A percentile compares a stretch with the other conserved stretches of the same genome.
These are phyloP conservation scores for Parazoanthus atlanticus DNA, from an alignment of 92 coral and sea anemone genomes.

Conservation along the genomic window DNA sequence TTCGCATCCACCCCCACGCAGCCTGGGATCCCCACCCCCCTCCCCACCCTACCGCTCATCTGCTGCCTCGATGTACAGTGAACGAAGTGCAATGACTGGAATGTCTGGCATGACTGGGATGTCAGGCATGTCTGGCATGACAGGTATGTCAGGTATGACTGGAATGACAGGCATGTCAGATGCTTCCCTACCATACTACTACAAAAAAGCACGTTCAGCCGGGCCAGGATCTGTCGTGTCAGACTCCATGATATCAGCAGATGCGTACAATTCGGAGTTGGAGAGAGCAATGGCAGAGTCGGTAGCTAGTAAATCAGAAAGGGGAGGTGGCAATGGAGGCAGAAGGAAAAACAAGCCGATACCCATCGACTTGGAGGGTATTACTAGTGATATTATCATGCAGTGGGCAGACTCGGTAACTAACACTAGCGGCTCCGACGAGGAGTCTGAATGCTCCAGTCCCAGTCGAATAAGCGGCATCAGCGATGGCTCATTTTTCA, in stretches of 20 bases:
- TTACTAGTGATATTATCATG: constrained; percentile 98
- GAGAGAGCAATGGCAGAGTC: constrained; percentile 66
- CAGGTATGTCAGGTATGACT: constrained; percentile 81
- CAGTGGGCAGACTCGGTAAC: constrained; percentile 99
- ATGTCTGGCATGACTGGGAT: constrained; percentile 90
- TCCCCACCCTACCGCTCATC: constrained; percentile 89
- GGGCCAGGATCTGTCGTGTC: constrained; percentile 48
- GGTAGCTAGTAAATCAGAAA: constrained; percentile 69
- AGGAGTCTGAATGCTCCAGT: constrained; percentile 94
- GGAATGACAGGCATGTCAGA: constrained; percentile 69
- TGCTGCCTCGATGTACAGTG: constrained; percentile 75
- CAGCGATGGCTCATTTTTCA: constrained; percentile 97
- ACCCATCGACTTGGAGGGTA: constrained; percentile 97
- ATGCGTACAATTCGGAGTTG: constrained; percentile 41
- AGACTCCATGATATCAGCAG: constrained; percentile 61
- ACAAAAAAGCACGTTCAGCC: constrained; percentile 38
- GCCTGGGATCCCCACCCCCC: constrained; percentile 95
- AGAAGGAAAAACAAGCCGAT: constrained; percentile 75
- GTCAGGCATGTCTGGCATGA: constrained; percentile 81
- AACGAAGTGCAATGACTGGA: constrained; percentile 90
- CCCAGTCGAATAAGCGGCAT: constrained; percentile 89
- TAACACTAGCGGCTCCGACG: constrained; percentile 98
- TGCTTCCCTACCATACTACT: constrained; percentile 44
- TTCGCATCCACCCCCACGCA: constrained; percentile 95
- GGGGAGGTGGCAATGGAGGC: constrained; percentile 65